A percentile compares a stretch with the other conserved stretches of the same genome.
Evolutionary conservation across 2,113 vertebrate genomes (phyloP).

Genomic region (Condylura cristata): DNA sequence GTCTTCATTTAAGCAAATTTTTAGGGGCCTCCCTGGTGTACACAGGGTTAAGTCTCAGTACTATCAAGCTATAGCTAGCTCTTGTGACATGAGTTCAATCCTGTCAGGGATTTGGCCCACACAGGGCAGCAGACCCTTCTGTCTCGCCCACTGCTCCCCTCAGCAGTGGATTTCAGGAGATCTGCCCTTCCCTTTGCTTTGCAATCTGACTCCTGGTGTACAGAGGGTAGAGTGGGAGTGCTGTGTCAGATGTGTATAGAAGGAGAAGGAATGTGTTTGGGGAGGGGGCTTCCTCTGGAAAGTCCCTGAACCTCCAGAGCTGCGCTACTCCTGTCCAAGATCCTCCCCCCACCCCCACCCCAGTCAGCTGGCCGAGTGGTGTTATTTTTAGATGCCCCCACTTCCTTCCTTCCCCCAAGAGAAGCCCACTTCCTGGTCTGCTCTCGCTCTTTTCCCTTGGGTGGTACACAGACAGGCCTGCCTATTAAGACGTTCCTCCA

Average conservation of each 20-base stretch:
- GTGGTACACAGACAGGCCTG: background rate
- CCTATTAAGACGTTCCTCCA: background rate
- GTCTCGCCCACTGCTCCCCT: too few relatives aligned
- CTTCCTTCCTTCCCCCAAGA: constrained; percentile 53
- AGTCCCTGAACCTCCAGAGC: background rate
- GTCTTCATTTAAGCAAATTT: too few relatives aligned
- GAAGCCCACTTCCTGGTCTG: constrained; percentile 49
- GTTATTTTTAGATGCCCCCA: constrained; percentile 54
- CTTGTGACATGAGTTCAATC: too few relatives aligned
- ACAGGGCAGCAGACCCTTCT: too few relatives aligned
- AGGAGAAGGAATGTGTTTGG: background rate
- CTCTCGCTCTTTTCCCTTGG: background rate
- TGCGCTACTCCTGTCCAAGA: background rate
- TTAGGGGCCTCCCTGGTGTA: too few relatives aligned
- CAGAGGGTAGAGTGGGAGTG: background rate
- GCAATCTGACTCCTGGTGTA: background rate
- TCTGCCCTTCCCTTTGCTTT: too few relatives aligned
- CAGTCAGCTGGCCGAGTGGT: background rate
- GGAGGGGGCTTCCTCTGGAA: background rate
- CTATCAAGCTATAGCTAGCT: too few relatives aligned
- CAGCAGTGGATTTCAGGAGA: too few relatives aligned
- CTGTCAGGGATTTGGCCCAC: too few relatives aligned
- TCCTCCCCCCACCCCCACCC: background rate
- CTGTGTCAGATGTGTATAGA: background rate
- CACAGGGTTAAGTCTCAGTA: too few relatives aligned